Percentiles rank a stretch among this genome's conserved stretches.
Evolutionary conservation across 1,140 invertebrate genomes (phyloP).

Genomic region (Daktulosphaira vitifoliae): DNA sequence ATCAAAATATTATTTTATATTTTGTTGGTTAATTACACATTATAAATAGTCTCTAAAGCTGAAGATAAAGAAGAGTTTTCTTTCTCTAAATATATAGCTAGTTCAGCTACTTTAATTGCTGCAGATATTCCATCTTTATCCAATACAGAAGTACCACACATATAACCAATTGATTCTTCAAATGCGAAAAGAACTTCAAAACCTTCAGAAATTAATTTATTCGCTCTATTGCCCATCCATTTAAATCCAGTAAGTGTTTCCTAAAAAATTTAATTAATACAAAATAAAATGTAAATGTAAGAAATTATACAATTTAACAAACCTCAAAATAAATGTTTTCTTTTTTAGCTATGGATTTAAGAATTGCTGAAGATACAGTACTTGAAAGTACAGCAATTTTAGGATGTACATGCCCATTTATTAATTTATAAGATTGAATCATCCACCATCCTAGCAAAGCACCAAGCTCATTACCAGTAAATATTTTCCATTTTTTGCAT

Average conservation of each 20-base stretch:
- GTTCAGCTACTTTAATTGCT: constrained; percentile 65
- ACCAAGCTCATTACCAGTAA: constrained; percentile 93
- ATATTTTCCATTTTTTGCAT: constrained; percentile 73
- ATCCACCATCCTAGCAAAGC: constrained; percentile 93
- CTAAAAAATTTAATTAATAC: constrained; percentile 46
- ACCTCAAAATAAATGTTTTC: constrained; percentile 79
- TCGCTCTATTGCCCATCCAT: constrained; percentile 92
- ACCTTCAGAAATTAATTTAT: constrained; percentile 56
- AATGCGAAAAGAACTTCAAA: constrained; percentile 86
- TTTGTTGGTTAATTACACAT: constrained; percentile 12
- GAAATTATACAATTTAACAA: constrained; percentile 35
- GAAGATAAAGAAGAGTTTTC: constrained; percentile 9
- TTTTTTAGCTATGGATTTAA: constrained; percentile 68
- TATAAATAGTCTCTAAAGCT: constrained; percentile 12
- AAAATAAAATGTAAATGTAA: background rate
- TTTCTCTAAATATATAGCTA: constrained; percentile 65
- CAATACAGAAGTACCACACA: constrained; percentile 76
- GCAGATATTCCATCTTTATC: constrained; percentile 96
- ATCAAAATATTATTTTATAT: too few species aligned
- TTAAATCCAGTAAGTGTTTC: constrained; percentile 99
- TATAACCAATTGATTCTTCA: constrained; percentile 92
- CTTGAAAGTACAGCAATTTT: constrained; percentile 56
- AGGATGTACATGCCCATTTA: constrained; percentile 39
- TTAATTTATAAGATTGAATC: constrained; percentile 52
- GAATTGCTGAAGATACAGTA: constrained; percentile 94